Percentiles rank a stretch among this genome's conserved stretches.
Evolutionary conservation across 1,140 invertebrate genomes (phyloP).

Genomic region (Euglossa dilemma): DNA sequence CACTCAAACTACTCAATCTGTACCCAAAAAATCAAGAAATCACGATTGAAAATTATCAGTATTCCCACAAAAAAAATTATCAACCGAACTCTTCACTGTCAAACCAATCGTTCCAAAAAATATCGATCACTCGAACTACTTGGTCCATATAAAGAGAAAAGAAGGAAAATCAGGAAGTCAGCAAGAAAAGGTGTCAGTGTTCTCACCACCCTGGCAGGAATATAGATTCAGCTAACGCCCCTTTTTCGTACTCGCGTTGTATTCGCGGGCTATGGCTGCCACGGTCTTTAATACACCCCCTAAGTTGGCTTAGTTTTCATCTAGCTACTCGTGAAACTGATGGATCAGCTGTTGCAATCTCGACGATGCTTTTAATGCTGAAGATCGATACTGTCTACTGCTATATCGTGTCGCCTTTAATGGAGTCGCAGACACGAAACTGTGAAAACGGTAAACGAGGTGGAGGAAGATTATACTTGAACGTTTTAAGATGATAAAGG

Average conservation of each 20-base stretch:
- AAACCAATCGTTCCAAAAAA: no score
- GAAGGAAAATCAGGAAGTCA: background rate
- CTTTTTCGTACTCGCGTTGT: background rate
- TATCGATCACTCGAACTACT: background rate
- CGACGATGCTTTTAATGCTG: background rate
- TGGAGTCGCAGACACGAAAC: background rate
- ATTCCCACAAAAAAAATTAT: no score
- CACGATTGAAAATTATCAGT: no score
- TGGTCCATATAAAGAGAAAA: background rate
- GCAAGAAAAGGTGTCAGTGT: background rate
- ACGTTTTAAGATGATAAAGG: no score
- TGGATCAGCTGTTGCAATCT: conserved; percentile 28
- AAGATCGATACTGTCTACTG: conserved; percentile 33
- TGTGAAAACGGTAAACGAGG: background rate
- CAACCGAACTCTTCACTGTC: no score
- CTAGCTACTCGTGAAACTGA: background rate
- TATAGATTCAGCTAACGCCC: conserved; percentile 26
- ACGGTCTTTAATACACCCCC: background rate
- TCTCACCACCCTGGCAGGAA: background rate
- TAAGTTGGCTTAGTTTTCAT: background rate
- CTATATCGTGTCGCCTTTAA: background rate
- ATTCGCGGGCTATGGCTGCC: background rate
- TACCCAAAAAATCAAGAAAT: no score
- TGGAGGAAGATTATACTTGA: no score
- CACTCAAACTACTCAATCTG: no score